Base-by-base conservation (phyloP, 2,888 invertebrate genomes). In the Eupithecia inturbata region DNA sequence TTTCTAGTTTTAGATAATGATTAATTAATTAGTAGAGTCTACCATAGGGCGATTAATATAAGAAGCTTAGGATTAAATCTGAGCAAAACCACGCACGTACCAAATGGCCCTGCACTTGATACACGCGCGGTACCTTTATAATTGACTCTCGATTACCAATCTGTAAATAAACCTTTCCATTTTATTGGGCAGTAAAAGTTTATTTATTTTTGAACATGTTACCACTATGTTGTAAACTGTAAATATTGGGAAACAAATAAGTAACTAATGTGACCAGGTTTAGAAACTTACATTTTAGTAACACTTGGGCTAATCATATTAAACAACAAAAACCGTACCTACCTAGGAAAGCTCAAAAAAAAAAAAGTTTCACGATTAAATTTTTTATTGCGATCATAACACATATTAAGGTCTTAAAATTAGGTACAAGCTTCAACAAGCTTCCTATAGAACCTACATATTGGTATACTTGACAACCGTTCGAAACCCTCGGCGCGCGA, bases 51-150 rank as follows among this genome's bases (percentile, higher is more conserved):
- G 41, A 41, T 41, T 41, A 19, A 10, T 22, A 53, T 22, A n/a
- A 49, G 19, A 53, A 53, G n/a, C 49, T 53, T 53, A 53, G n/a
- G 49, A 53, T 53, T 53, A 53, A 10, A 22, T 69, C 53, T 31
- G 49, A 71, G 63, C 68, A 36, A 72, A 70, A 53, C 68, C 80
- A 79, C 79, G 78, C 78, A 83, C 83, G 84, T 84, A 86, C 85
- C 84, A 87, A 86, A 85, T 84, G 84, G 84, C 82, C 81, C 78
- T 83, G 82, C 85, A 82, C 84, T 85, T 83, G 85, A 85, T 78
- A 80, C 67, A 69, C 77, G 75, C 70, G 81, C 72, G 7, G 63
- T n/a, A 31, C 22, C 10, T 33, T 63, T 76, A 71, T 84, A 85
- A 86, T 87, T 85, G 84, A 86, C 82, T 84, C 79, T 82, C 81